A percentile compares a stretch with the other conserved stretches of the same genome.
Conservation (phyloP, 2,113 vertebrate species). For the Cygnus atratus region DNA sequence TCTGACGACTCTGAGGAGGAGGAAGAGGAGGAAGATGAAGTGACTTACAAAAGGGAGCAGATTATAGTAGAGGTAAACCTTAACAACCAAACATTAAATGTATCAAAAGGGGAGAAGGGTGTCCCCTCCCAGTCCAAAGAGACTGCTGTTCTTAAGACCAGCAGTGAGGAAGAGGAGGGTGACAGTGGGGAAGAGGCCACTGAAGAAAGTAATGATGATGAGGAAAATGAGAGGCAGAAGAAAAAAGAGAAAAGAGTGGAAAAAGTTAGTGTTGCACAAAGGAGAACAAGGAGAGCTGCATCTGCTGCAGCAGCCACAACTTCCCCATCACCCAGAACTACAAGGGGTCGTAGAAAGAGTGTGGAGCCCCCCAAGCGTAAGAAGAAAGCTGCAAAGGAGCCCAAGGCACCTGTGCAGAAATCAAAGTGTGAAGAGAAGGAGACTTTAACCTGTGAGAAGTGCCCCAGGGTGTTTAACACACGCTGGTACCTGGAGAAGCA, state of each 20-base stretch:
- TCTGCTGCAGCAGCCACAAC: slow-evolving; percentile 71
- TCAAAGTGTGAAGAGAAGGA: slow-evolving; percentile 92
- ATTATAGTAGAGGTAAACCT: slow-evolving; percentile 99
- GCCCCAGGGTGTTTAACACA: slow-evolving; percentile 96
- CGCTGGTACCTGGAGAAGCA: slow-evolving; percentile 99
- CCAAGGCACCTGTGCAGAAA: slow-evolving; percentile 79
- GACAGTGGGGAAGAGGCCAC: slow-evolving; percentile 83
- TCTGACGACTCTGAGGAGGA: slow-evolving; percentile 87
- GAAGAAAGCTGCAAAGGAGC: slow-evolving; percentile 81
- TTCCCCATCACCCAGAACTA: slow-evolving; percentile 79
- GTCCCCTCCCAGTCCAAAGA: slow-evolving; percentile 83
- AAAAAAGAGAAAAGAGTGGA: slow-evolving; percentile 82
- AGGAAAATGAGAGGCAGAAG: slow-evolving; percentile 84
- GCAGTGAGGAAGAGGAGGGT: slow-evolving; percentile 87
- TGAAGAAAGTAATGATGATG: slow-evolving; percentile 79
- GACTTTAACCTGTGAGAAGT: slow-evolving; percentile 96
- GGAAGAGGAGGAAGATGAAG: slow-evolving; percentile 86
- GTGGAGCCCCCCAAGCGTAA: slow-evolving; percentile 84
- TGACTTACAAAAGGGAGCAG: slow-evolving; percentile 94
- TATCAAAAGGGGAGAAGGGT: slow-evolving; percentile 95
- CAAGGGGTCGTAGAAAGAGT: slow-evolving; percentile 86
- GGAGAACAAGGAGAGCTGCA: slow-evolving; percentile 80
- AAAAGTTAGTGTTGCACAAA: slow-evolving; percentile 72
- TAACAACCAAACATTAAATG: slow-evolving; percentile 99
- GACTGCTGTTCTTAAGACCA: slow-evolving; percentile 84